Percentiles rank a stretch among this genome's conserved stretches.
Evolutionary conservation across 2,113 vertebrate species (phyloP).

Genomic region (Pseudolaguvia tuberculata): DNA sequence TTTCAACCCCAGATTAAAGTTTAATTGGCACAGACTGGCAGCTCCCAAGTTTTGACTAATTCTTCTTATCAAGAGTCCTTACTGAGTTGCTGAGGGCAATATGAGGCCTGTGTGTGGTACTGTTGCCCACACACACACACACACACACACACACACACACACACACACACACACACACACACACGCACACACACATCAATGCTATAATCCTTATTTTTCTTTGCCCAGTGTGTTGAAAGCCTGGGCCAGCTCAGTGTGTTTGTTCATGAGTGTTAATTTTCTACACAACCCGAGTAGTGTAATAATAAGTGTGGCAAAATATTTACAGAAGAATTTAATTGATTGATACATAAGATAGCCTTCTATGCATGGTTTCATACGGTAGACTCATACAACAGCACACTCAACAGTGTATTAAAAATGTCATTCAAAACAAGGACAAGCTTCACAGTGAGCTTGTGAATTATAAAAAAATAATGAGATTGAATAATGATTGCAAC

Average conservation of each 20-base stretch:
- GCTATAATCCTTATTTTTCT: slow-evolving; percentile 56
- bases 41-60: slow-evolving; percentile 81
- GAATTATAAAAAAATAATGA: slow-evolving; percentile 36
- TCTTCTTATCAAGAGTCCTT: slow-evolving; percentile 79
- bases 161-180: slow-evolving; percentile 31
- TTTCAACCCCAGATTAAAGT: slow-evolving; percentile 80
- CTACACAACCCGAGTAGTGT: slow-evolving; percentile 51
- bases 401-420: slow-evolving; percentile 26
- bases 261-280: slow-evolving; percentile 42
- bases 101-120: slow-evolving; percentile 64
- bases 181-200: slow-evolving; percentile 53
- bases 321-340: slow-evolving; percentile 63
- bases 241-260: slow-evolving; percentile 54
- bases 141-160: slow-evolving; percentile 36
- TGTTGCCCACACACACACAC: slow-evolving; percentile 52
- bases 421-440: slow-evolving; percentile 24
- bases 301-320: slow-evolving; percentile 62
- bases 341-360: slow-evolving; percentile 55
- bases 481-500: slow-evolving; percentile 24
- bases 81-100: slow-evolving; percentile 76
- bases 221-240: slow-evolving; percentile 62
- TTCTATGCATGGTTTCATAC: slow-evolving; percentile 16
- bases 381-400: slow-evolving; percentile 31
- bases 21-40: slow-evolving; percentile 79
- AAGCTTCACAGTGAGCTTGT: slow-evolving; percentile 31